phyloP scores from a whole-genome alignment of 2,797 vertebrate genomes.

The Mormyrus hasselquistii region DNA sequence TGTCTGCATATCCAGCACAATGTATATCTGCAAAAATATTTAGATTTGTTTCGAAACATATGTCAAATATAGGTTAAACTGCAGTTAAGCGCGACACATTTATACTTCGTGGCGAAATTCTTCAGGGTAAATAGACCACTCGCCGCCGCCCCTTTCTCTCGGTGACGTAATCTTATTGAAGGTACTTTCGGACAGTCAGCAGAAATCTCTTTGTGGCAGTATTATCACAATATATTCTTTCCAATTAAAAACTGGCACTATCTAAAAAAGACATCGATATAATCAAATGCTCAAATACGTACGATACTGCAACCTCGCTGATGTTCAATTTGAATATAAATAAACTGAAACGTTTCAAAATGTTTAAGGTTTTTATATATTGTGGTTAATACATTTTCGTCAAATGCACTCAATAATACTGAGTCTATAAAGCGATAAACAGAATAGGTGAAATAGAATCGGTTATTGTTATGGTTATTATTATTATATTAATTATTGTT shows the following conservation, averaged over 20 bases:
- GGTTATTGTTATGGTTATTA: background rate
- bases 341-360: background rate
- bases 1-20: background rate
- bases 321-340: background rate
- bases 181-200: background rate
- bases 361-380: background rate
- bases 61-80: background rate
- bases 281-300: background rate
- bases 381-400: background rate
- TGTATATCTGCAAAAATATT: background rate
- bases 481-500: background rate
- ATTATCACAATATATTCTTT: background rate
- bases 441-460: background rate
- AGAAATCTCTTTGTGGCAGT: background rate
- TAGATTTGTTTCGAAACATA: background rate
- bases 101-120: background rate
- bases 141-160: background rate
- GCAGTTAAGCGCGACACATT: background rate
- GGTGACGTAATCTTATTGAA: background rate
- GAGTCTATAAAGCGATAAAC: background rate
- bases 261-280: background rate
- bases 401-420: background rate
- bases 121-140: background rate
- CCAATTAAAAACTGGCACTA: background rate
- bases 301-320: background rate